Evolutionary conservation across 1,140 invertebrate species (phyloP).

Genomic region (Leptopilina boulardi): DNA sequence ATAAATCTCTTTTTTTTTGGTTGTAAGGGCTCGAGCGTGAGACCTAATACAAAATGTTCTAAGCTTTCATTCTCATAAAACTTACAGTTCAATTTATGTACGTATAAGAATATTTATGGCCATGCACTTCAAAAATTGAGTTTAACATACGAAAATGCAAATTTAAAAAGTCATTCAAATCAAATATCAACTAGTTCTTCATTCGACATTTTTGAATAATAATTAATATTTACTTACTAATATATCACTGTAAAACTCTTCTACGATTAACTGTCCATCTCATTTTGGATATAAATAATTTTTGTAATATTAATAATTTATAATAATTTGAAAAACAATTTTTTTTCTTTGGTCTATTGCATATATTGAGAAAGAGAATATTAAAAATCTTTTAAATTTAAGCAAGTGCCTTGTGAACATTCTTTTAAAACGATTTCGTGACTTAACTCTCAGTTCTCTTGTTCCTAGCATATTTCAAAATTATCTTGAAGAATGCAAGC

Average conservation of each 20-base stretch:
- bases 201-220: no score
- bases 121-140: neutral
- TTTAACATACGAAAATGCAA: neutral
- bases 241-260: no score
- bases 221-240: no score
- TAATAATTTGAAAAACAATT: no score
- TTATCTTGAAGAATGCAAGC: constrained; percentile 12
- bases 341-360: no score
- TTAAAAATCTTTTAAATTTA: neutral
- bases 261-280: no score
- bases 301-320: no score
- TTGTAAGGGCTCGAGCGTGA: neutral
- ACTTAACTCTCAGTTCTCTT: neutral
- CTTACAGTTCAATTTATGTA: neutral
- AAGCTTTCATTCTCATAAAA: neutral
- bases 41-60: neutral
- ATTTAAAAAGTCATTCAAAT: neutral
- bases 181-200: no score
- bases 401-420: neutral
- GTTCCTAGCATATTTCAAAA: neutral
- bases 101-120: neutral
- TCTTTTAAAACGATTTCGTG: neutral
- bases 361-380: no score
- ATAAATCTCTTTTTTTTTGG: constrained; percentile 10
- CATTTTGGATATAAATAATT: no score